These are phyloP conservation scores for Ophthalmolycus amberensis DNA, from an alignment of 2,113 vertebrate species.

Conservation along the genomic window DNA sequence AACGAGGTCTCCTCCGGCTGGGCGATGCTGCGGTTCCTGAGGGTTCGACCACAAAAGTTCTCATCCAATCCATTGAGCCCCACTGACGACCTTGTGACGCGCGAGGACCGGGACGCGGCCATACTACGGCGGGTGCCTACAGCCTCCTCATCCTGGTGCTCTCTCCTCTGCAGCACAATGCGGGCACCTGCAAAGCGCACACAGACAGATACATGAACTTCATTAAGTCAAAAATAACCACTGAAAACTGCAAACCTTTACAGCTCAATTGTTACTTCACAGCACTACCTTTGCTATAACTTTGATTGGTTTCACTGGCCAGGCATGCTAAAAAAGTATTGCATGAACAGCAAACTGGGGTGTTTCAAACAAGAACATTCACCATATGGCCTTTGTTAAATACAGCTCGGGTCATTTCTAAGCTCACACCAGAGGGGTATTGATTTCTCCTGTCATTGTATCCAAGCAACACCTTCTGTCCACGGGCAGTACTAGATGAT, in stretches of 20 bases:
- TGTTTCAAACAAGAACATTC: constrained; percentile 39
- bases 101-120: constrained; percentile 99
- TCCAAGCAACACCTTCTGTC: constrained; percentile 66
- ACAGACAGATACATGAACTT: constrained; percentile 39
- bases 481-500: constrained; percentile 31
- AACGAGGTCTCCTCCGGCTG: constrained; percentile 94
- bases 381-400: constrained; percentile 50
- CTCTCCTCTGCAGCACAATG: constrained; percentile 88
- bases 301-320: constrained; percentile 10
- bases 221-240: constrained; percentile 29
- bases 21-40: constrained; percentile 99
- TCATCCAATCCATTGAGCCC: constrained; percentile 99
- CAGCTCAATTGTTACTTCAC: constrained; percentile 1
- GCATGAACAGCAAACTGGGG: neutral
- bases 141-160: constrained; percentile 94
- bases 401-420: constrained; percentile 51
- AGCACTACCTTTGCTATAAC: neutral
- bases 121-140: constrained; percentile 98
- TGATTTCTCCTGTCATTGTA: constrained; percentile 67
- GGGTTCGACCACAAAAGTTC: constrained; percentile 98
- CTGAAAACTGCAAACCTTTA: neutral
- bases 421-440: constrained; percentile 54
- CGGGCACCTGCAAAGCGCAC: constrained; percentile 90
- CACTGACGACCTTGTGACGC: constrained; percentile 99
- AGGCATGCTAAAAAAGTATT: constrained; percentile 20